Percentiles rank a stretch among this genome's conserved stretches.
Evolutionary conservation across 2,888 invertebrate genomes (phyloP).

Genomic region (Platycheirus albimanus): DNA sequence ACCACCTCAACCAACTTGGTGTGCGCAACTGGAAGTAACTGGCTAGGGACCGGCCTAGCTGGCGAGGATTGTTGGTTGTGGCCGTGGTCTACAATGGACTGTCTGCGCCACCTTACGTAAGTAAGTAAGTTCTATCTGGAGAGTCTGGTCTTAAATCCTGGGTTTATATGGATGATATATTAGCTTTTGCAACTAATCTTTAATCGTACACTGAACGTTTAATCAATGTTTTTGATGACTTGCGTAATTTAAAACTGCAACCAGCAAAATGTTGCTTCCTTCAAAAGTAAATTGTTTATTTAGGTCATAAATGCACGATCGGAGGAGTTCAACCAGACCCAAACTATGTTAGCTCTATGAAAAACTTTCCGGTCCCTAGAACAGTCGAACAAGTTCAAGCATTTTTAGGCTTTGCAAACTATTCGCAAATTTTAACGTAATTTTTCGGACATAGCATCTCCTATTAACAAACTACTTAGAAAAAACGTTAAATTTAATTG

Average conservation of each 20-base stretch:
- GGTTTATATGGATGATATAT: too few relatives aligned
- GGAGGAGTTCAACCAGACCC: not conserved
- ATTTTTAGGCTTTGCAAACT: not conserved
- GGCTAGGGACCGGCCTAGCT: too few relatives aligned
- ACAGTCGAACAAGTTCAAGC: not conserved
- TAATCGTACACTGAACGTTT: too few relatives aligned
- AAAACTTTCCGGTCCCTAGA: not conserved
- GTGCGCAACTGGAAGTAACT: too few relatives aligned
- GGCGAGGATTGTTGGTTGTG: too few relatives aligned
- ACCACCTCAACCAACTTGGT: too few relatives aligned
- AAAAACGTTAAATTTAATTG: not conserved
- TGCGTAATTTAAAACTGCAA: not conserved
- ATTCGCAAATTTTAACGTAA: not conserved
- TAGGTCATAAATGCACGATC: not conserved
- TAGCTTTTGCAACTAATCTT: too few relatives aligned
- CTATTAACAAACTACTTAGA: not conserved
- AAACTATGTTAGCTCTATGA: not conserved
- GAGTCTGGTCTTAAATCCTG: too few relatives aligned
- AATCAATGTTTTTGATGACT: too few relatives aligned
- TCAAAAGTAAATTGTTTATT: not conserved
- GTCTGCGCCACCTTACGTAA: too few relatives aligned
- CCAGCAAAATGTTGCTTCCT: not conserved
- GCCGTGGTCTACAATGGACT: too few relatives aligned
- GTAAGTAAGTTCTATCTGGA: too few relatives aligned
- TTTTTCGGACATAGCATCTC: not conserved